Evolutionary conservation across 2,113 vertebrate species (phyloP).

Genomic region (Aptenodytes patagonicus): DNA sequence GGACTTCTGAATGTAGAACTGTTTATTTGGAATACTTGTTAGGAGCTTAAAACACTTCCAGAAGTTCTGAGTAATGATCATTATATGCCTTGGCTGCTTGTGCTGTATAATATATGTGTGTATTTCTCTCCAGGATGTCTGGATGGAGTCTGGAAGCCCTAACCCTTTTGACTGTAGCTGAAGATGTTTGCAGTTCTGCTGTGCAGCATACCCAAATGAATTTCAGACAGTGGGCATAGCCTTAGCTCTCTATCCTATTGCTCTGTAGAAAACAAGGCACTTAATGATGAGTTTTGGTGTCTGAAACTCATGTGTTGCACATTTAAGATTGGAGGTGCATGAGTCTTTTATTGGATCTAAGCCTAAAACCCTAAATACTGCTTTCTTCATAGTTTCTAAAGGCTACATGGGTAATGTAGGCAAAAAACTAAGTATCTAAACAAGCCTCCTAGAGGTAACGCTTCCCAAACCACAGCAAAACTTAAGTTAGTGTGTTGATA

Average conservation of each 20-base stretch:
- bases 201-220: background rate
- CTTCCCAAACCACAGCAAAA: background rate
- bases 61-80: background rate
- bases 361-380: background rate
- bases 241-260: background rate
- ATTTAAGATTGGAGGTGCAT: background rate
- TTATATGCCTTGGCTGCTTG: background rate
- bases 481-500: background rate
- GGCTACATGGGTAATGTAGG: background rate
- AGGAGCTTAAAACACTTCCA: background rate
- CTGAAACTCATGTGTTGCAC: background rate
- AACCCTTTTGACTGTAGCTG: background rate
- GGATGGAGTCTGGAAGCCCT: background rate
- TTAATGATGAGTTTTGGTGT: background rate
- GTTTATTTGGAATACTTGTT: background rate
- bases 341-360: background rate
- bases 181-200: background rate
- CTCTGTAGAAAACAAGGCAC: background rate
- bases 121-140: background rate
- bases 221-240: background rate
- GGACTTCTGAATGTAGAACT: background rate
- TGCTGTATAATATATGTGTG: background rate
- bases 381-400: background rate
- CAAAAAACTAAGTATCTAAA: background rate
- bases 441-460: background rate